phyloP scores from a whole-genome alignment of 2,113 vertebrate species.

The Narcine bancroftii region DNA sequence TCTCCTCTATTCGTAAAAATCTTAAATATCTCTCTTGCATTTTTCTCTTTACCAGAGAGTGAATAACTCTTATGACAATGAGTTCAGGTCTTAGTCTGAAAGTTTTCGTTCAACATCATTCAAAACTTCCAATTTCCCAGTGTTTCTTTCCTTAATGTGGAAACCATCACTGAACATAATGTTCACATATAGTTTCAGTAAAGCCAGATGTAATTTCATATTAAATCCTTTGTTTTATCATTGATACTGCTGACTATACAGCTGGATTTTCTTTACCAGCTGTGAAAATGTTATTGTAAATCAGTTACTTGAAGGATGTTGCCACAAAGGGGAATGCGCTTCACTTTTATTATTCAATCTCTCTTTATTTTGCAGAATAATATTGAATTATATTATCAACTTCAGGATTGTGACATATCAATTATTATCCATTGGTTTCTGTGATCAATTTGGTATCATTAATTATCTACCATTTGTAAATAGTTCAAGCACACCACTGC shows the following conservation, averaged over 20 bases:
- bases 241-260: neutral
- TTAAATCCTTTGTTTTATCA: neutral
- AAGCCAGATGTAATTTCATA: neutral
- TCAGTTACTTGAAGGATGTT: neutral
- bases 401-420: too few relatives aligned
- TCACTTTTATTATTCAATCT: neutral
- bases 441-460: too few relatives aligned
- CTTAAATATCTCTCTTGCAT: neutral
- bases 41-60: neutral
- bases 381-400: too few relatives aligned
- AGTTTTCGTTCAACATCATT: neutral
- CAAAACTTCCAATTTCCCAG: neutral
- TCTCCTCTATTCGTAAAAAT: neutral
- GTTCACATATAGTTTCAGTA: neutral
- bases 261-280: neutral
- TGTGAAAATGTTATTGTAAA: neutral
- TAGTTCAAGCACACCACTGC: too few relatives aligned
- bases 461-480: too few relatives aligned
- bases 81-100: neutral
- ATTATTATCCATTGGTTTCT: too few relatives aligned
- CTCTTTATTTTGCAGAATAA: too few relatives aligned
- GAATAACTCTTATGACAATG: neutral
- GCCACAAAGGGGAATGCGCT: neutral
- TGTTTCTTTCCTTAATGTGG: neutral
- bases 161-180: neutral